phyloP scores from a whole-genome alignment of 2,113 vertebrate species.

The Aptenodytes patagonicus region DNA sequence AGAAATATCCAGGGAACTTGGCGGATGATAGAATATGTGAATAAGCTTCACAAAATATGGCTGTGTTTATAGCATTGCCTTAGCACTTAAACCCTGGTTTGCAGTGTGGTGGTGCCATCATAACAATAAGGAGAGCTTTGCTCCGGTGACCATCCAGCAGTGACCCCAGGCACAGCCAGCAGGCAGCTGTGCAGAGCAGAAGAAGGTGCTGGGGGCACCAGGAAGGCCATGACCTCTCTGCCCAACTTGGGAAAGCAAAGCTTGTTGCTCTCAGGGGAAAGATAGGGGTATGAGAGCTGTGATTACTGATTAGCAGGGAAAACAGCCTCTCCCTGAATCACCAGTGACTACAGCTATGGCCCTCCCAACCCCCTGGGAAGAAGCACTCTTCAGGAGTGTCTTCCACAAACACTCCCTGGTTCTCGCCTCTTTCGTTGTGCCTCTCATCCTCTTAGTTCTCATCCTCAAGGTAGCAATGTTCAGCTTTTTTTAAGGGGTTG shows the following conservation, averaged over 20 bases:
- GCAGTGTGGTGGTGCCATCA: accelerated
- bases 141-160: accelerated
- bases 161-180: not conserved
- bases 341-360: not conserved
- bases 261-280: not conserved
- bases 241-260: not conserved
- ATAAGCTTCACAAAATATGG: not conserved
- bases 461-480: not conserved
- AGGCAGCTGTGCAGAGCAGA: not conserved
- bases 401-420: not conserved
- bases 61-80: not conserved
- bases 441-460: not conserved
- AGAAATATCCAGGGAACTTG: not conserved
- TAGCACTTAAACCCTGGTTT: not conserved
- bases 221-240: not conserved
- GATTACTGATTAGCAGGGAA: not conserved
- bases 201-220: not conserved
- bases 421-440: not conserved
- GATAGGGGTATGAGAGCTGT: not conserved
- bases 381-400: not conserved
- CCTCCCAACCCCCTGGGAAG: not conserved
- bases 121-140: not conserved
- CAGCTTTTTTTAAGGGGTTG: not conserved
- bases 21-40: not conserved
- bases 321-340: not conserved